Percentiles rank a stretch among this genome's conserved stretches.
phyloP scores from a whole-genome alignment of 2,113 vertebrate genomes.

The Rhabdornis inornatus region DNA sequence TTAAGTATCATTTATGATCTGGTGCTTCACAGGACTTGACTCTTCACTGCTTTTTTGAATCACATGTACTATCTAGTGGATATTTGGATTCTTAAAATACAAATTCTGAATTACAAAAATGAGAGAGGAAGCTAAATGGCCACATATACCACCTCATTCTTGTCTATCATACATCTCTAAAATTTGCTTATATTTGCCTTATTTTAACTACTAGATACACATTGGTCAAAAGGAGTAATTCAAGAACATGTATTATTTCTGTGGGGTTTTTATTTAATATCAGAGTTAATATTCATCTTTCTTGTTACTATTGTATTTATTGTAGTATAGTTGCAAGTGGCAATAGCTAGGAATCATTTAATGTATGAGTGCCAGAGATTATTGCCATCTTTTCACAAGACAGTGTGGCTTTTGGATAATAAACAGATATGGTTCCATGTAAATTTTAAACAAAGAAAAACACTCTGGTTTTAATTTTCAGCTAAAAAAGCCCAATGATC shows the following conservation, averaged over 20 bases:
- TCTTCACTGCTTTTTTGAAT: not conserved
- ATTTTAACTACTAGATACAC: not conserved
- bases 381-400: not conserved
- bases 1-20: not conserved
- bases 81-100: not conserved
- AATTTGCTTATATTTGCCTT: not conserved
- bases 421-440: not conserved
- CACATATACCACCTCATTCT: not conserved
- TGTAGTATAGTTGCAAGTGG: not conserved
- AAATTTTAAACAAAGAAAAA: not conserved
- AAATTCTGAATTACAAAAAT: not conserved
- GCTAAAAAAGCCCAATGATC: not conserved
- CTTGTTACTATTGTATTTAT: not conserved
- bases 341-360: not conserved
- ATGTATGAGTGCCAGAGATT: not conserved
- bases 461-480: not conserved
- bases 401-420: not conserved
- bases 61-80: not conserved
- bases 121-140: not conserved
- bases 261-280: not conserved
- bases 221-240: not conserved
- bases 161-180: not conserved
- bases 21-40: not conserved
- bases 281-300: not conserved
- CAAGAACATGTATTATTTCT: not conserved